phyloP scores from a whole-genome alignment of 2,888 invertebrate genomes.

The Ochropleura leucogaster region DNA sequence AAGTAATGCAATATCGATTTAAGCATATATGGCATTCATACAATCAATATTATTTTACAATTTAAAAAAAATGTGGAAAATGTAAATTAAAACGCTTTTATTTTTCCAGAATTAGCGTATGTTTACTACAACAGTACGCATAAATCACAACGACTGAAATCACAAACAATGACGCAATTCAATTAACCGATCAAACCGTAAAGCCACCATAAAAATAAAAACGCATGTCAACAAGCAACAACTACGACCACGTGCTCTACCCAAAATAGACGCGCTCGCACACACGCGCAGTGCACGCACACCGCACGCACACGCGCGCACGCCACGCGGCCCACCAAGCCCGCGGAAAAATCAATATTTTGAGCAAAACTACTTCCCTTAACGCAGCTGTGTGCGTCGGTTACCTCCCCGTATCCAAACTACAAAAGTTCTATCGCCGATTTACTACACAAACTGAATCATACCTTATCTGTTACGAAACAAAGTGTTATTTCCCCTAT shows the following conservation, averaged over 20 bases:
- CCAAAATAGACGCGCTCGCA: conserved; percentile 86
- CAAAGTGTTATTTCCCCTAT: conserved; percentile 82
- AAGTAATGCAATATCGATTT: background rate
- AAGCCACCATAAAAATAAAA: conserved; percentile 87
- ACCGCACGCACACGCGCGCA: conserved; percentile 64
- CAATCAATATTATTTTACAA: background rate
- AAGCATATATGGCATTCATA: background rate
- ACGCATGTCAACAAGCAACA: conserved; percentile 89
- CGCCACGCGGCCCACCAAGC: conserved; percentile 78
- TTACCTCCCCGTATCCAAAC: conserved; percentile 66
- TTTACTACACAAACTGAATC: conserved; percentile 73
- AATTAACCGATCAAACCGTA: conserved; percentile 82
- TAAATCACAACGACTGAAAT: conserved; percentile 66
- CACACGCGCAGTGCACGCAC: conserved; percentile 76
- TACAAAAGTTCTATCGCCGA: conserved; percentile 72
- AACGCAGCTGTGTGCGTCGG: conserved; percentile 83
- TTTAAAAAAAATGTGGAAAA: background rate
- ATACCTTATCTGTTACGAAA: conserved; percentile 79
- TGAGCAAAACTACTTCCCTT: conserved; percentile 90
- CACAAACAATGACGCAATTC: conserved; percentile 80
- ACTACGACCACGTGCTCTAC: conserved; percentile 88
- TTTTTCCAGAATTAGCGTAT: background rate
- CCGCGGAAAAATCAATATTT: conserved; percentile 90
- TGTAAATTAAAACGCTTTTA: background rate
- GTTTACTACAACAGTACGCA: conserved; percentile 27